Evolutionary conservation across 2,113 vertebrate genomes (phyloP).

Genomic region (Apteryx owenii): DNA sequence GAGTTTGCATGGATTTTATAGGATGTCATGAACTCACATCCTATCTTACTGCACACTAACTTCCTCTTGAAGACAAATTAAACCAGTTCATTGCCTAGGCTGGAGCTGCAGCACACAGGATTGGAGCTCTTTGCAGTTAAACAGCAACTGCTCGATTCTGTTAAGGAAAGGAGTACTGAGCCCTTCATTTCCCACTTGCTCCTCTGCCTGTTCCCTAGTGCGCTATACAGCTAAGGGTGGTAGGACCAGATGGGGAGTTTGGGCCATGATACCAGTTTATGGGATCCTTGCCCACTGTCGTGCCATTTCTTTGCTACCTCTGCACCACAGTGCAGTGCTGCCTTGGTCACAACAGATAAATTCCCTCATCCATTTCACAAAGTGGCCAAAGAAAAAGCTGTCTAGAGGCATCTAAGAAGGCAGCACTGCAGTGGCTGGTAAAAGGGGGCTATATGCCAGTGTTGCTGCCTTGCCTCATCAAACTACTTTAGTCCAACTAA

Average conservation of each 20-base stretch:
- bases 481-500: not conserved
- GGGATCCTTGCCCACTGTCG: not conserved
- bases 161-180: not conserved
- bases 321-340: not conserved
- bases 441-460: not conserved
- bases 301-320: not conserved
- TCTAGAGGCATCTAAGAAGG: not conserved
- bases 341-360: not conserved
- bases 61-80: not conserved
- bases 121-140: not conserved
- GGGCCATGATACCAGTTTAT: not conserved
- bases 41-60: not conserved
- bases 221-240: not conserved
- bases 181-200: not conserved
- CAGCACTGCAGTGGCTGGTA: not conserved
- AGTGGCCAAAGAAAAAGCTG: not conserved
- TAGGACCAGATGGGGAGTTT: slow-evolving; percentile 17
- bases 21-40: not conserved
- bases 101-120: not conserved
- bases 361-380: not conserved
- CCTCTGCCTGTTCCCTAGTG: slow-evolving; percentile 25
- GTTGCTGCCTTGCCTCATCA: not conserved
- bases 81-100: not conserved
- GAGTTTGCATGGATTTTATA: not conserved
- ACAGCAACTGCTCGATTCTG: not conserved